These are phyloP conservation scores for Hyposoter dolosus DNA, from an alignment of 2,888 invertebrate genomes.

Conservation along the genomic window DNA sequence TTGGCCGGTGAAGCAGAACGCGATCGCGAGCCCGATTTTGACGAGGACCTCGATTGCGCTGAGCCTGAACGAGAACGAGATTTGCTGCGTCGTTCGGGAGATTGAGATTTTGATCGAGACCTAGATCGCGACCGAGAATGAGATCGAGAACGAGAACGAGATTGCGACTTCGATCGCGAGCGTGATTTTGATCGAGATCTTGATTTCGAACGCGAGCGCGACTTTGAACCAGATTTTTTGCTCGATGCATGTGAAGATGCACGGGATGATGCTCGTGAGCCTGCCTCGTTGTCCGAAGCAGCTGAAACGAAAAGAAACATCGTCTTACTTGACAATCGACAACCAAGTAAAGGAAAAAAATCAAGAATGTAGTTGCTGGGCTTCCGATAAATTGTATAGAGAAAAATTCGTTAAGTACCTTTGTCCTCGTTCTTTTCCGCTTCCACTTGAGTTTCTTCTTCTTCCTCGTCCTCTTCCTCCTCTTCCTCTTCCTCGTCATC, in stretches of 20 bases:
- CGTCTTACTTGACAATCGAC: background rate
- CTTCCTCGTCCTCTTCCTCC: slow-evolving; percentile 88
- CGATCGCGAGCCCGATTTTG: slow-evolving; percentile 74
- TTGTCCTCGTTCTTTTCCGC: slow-evolving; percentile 81
- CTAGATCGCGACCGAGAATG: slow-evolving; percentile 73
- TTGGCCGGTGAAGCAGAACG: slow-evolving; percentile 75
- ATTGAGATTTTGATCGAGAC: slow-evolving; percentile 77
- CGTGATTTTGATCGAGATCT: slow-evolving; percentile 78
- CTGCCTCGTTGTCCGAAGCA: slow-evolving; percentile 83
- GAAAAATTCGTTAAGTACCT: slow-evolving; percentile 73
- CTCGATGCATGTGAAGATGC: slow-evolving; percentile 82
- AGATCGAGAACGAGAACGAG: slow-evolving; percentile 72
- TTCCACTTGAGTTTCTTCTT: slow-evolving; percentile 85
- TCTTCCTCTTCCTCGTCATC: slow-evolving; percentile 90
- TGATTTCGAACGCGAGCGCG: slow-evolving; percentile 74
- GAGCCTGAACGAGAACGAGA: slow-evolving; percentile 75
- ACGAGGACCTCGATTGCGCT: slow-evolving; percentile 76
- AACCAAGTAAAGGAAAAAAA: background rate
- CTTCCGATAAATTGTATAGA: background rate
- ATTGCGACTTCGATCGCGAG: slow-evolving; percentile 69
- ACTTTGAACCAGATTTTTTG: slow-evolving; percentile 78
- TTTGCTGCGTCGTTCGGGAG: slow-evolving; percentile 61
- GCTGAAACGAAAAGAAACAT: slow-evolving; percentile 72
- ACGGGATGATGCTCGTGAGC: slow-evolving; percentile 85
- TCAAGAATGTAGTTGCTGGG: background rate